Percentiles rank a stretch among this genome's conserved stretches.
Evolutionary conservation across 37 sponge, comb jelly and placozoan genomes (phyloP).

Genomic region (Lycopodina hypogea): DNA sequence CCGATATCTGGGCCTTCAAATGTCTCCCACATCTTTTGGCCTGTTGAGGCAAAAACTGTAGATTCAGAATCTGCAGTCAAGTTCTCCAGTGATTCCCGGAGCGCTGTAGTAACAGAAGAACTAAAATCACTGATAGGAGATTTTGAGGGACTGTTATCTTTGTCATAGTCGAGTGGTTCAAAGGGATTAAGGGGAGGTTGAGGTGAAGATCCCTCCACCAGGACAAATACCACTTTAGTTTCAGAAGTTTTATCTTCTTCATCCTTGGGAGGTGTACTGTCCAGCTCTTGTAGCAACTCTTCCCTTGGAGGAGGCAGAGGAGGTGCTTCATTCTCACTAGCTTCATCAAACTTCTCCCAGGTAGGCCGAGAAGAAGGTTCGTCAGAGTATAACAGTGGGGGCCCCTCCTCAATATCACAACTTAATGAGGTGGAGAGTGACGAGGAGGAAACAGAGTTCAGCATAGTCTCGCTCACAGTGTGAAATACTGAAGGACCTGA

Average conservation of each 20-base stretch:
- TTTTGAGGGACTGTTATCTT: not conserved
- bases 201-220: not conserved
- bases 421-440: slow-evolving; percentile 15
- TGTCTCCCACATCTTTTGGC: slow-evolving; percentile 21
- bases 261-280: not conserved
- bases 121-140: slow-evolving; percentile 54
- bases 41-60: not conserved
- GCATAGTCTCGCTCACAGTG: not conserved
- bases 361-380: not conserved
- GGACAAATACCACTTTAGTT: not conserved
- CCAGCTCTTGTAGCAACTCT: no score
- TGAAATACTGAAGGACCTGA: no score
- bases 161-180: slow-evolving; percentile 3
- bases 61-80: slow-evolving; percentile 1
- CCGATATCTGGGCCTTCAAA: not conserved
- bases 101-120: slow-evolving; percentile 44
- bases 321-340: slow-evolving; percentile 22
- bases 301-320: slow-evolving; percentile 51
- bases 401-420: not conserved
- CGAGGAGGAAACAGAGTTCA: slow-evolving; percentile 24
- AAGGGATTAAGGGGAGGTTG: not conserved
- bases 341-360: slow-evolving; percentile 36
- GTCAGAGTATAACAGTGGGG: no score
- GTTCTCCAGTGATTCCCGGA: slow-evolving; percentile 10
- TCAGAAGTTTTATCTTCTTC: no score